Conservation (phyloP, 92 coral and sea anemone genomes). For the Pocillopora grandis region DNA sequence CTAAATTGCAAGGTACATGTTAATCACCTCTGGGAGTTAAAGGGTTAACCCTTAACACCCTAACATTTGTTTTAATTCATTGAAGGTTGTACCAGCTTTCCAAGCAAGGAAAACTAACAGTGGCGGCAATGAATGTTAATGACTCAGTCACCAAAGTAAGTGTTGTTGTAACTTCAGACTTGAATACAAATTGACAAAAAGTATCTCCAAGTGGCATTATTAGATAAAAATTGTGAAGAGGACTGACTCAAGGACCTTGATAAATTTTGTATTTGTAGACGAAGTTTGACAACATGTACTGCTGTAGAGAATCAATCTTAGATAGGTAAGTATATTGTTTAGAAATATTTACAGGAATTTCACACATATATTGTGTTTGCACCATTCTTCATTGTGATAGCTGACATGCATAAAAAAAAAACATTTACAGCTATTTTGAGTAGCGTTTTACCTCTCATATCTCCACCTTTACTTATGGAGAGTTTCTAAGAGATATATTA, state of each 20-base stretch:
- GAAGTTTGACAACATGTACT: conserved; percentile 97
- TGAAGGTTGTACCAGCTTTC: conserved; percentile 92
- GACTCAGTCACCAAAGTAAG: conserved; percentile 97
- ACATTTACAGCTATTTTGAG: too few relatives aligned
- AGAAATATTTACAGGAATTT: too few relatives aligned
- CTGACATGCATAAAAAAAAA: too few relatives aligned
- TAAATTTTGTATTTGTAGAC: conserved; percentile 67
- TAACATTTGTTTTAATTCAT: not conserved
- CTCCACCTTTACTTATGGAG: too few relatives aligned
- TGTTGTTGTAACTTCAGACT: not conserved
- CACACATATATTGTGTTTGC: too few relatives aligned
- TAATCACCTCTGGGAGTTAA: too few relatives aligned
- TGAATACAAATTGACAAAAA: too few relatives aligned
- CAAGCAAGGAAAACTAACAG: conserved; percentile 93
- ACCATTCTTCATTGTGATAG: too few relatives aligned
- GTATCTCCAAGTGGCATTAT: not conserved
- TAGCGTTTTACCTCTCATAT: too few relatives aligned
- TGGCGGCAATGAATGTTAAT: conserved; percentile 99
- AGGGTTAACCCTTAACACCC: not conserved
- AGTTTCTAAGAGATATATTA: too few relatives aligned
- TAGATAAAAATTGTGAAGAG: not conserved
- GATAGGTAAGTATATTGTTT: conserved; percentile 73
- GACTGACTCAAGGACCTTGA: not conserved
- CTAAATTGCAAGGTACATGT: too few relatives aligned
- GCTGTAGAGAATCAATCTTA: conserved; percentile 98